Percentiles rank a stretch among this genome's conserved stretches.
phyloP scores from a whole-genome alignment of 2,888 invertebrate species.

The Caenorhabditis panamensis region DNA sequence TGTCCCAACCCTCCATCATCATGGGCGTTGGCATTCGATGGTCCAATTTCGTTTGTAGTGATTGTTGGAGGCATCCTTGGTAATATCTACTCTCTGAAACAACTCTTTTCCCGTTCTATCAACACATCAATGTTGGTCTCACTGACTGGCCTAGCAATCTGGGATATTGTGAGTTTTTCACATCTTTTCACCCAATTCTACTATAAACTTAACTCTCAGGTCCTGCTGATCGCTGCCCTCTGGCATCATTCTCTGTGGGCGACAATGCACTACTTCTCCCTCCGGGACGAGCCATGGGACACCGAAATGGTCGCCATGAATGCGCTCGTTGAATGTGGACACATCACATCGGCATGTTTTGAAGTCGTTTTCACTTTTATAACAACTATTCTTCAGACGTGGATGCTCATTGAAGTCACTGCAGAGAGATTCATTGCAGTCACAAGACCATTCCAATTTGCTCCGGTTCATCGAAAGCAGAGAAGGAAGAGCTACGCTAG shows the following conservation, averaged over 20 bases:
- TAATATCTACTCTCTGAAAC: constrained; percentile 69
- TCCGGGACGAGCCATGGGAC: constrained; percentile 65
- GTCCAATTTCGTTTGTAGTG: constrained; percentile 63
- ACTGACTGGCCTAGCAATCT: constrained; percentile 65
- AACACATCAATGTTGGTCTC: constrained; percentile 75
- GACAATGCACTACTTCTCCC: constrained; percentile 58
- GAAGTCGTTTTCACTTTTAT: neutral
- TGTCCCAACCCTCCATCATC: constrained; percentile 50
- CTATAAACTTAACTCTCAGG: constrained; percentile 22
- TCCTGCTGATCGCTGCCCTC: constrained; percentile 68
- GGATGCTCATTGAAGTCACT: constrained; percentile 75
- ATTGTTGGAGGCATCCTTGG: constrained; percentile 67
- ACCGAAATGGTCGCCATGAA: constrained; percentile 60
- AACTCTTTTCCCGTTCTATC: constrained; percentile 70
- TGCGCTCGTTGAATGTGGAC: constrained; percentile 72
- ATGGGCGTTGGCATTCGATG: constrained; percentile 63
- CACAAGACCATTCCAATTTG: constrained; percentile 70
- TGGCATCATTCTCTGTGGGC: constrained; percentile 74
- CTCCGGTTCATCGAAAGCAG: constrained; percentile 55
- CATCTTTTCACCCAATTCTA: too few relatives aligned
- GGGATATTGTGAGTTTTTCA: constrained; percentile 54
- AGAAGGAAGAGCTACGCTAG: constrained; percentile 61
- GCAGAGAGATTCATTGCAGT: constrained; percentile 74
- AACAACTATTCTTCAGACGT: constrained; percentile 65
- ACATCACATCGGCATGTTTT: constrained; percentile 70